These are phyloP conservation scores for Gonatopus flavifemur DNA, from an alignment of 1,140 invertebrate species.

Conservation along the genomic window DNA sequence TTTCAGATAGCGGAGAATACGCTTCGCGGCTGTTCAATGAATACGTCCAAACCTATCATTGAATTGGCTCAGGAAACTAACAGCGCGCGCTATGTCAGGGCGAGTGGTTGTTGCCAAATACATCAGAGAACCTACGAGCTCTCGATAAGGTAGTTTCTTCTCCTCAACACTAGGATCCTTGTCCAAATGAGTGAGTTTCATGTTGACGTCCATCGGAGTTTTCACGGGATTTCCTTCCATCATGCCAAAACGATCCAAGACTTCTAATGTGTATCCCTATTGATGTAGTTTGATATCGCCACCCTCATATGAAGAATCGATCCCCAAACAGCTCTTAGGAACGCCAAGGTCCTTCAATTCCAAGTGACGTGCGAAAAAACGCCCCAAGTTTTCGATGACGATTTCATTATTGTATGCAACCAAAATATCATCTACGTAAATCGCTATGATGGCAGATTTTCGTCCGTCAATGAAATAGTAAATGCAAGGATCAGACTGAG, in stretches of 20 bases:
- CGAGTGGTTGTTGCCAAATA: not conserved
- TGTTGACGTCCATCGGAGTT: not conserved
- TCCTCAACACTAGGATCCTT: no score
- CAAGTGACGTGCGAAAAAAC: not conserved
- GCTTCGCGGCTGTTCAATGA: not conserved
- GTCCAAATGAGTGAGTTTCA: no score
- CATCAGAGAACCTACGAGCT: not conserved
- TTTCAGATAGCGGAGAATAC: not conserved
- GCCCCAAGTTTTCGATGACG: not conserved
- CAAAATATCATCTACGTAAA: constrained; percentile 32
- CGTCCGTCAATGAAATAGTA: constrained; percentile 8
- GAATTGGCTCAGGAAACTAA: not conserved
- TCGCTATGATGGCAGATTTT: constrained; percentile 12
- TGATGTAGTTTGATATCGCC: no score
- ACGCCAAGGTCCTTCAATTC: not conserved
- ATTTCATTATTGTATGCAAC: constrained; percentile 11
- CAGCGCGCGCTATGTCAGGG: not conserved
- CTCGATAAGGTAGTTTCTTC: not conserved
- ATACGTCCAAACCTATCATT: not conserved
- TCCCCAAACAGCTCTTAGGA: not conserved
- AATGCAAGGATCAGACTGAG: constrained; percentile 17
- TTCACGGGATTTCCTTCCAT: not conserved
- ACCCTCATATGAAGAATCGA: no score
- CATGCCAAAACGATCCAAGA: not conserved
- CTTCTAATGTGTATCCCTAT: no score